phyloP scores from a whole-genome alignment of 53 echinoderm and acorn worm genomes.

The Mesocentrotus franciscanus region DNA sequence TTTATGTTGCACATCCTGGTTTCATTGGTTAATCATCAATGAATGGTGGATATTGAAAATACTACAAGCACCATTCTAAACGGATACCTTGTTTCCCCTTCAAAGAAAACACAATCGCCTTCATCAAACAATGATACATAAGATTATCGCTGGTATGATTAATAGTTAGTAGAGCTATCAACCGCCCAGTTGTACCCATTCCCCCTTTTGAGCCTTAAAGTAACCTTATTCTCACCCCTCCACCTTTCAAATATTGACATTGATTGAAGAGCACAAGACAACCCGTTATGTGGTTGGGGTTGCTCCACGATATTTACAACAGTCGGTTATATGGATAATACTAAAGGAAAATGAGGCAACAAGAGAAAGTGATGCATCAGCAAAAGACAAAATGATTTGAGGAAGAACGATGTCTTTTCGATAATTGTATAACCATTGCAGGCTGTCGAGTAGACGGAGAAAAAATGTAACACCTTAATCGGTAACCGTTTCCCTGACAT shows the following conservation, averaged over 20 bases:
- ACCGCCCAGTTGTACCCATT: constrained; percentile 35
- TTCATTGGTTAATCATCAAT: too few relatives aligned
- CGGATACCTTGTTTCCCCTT: background rate
- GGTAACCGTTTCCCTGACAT: too few relatives aligned
- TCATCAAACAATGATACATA: background rate
- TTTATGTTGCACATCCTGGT: too few relatives aligned
- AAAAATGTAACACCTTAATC: too few relatives aligned
- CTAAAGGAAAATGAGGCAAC: background rate
- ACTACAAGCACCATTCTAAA: background rate
- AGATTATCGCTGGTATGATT: constrained; percentile 1
- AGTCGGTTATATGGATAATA: background rate
- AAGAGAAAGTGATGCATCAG: constrained; percentile 13
- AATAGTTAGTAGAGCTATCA: constrained; percentile 16
- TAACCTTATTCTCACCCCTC: constrained; percentile 35
- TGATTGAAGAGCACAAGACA: constrained; percentile 43
- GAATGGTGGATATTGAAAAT: too few relatives aligned
- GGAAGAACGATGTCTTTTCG: too few relatives aligned
- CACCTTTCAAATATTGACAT: constrained; percentile 32
- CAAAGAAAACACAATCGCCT: background rate
- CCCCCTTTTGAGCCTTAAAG: background rate
- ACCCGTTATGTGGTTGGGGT: constrained; percentile 14
- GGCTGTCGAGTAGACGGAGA: too few relatives aligned
- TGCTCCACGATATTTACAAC: background rate
- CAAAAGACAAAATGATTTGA: background rate
- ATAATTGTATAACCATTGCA: too few relatives aligned